Percentiles rank a stretch among this genome's conserved stretches.
Conservation (phyloP, 2,888 invertebrate species). For the Horisme vitalbata region DNA sequence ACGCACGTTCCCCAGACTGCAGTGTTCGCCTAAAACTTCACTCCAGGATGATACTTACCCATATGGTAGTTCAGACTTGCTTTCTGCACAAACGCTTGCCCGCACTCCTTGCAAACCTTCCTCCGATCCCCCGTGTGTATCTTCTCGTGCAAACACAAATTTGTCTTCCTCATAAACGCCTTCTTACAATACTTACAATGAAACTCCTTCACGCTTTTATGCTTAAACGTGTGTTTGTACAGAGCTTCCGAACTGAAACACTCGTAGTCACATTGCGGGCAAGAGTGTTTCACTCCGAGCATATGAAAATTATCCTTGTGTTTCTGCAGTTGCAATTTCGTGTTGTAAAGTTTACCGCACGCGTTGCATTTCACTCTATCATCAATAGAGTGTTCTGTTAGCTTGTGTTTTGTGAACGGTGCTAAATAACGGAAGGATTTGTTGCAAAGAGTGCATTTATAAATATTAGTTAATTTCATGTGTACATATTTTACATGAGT, state of each 20-base stretch:
- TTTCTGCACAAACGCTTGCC: slow-evolving; percentile 72
- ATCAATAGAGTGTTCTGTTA: slow-evolving; percentile 58
- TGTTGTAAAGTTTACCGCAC: slow-evolving; percentile 60
- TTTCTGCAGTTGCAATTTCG: slow-evolving; percentile 51
- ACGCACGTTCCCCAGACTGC: too few relatives aligned
- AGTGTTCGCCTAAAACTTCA: slow-evolving; percentile 61
- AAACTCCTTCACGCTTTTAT: slow-evolving; percentile 64
- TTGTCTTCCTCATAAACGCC: slow-evolving; percentile 62
- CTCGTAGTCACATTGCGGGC: slow-evolving; percentile 63
- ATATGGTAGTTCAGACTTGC: slow-evolving; percentile 73
- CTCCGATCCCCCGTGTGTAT: slow-evolving; percentile 68
- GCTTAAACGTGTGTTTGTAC: slow-evolving; percentile 68
- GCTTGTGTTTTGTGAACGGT: slow-evolving; percentile 45
- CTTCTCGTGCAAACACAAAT: slow-evolving; percentile 57
- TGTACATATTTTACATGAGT: background rate
- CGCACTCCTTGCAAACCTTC: slow-evolving; percentile 62
- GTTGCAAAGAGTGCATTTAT: background rate
- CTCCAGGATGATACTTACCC: slow-evolving; percentile 68
- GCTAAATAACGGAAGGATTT: background rate
- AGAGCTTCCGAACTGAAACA: slow-evolving; percentile 54
- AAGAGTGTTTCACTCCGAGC: slow-evolving; percentile 61
- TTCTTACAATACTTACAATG: slow-evolving; percentile 72
- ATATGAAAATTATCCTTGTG: slow-evolving; percentile 67
- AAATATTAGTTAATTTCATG: background rate
- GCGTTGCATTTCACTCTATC: slow-evolving; percentile 65